These are phyloP conservation scores for Hylyphantes graminicola DNA, from an alignment of 1,140 invertebrate species.

Conservation along the genomic window DNA sequence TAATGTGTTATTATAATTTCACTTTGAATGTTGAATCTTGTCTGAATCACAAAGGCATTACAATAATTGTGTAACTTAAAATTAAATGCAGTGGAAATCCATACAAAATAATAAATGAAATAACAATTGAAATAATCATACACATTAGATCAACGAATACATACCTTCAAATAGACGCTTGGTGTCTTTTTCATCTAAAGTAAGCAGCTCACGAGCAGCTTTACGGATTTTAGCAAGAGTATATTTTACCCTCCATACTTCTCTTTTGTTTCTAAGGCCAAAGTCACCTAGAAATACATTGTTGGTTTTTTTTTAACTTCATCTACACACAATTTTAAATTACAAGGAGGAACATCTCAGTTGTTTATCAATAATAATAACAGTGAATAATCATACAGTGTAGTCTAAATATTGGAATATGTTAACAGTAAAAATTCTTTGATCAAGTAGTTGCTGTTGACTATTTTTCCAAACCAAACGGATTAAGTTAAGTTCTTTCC, in stretches of 20 bases:
- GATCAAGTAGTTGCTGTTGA: no score
- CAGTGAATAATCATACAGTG: background rate
- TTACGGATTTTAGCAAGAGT: slow-evolving; percentile 98
- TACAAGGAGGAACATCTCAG: background rate
- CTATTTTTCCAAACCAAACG: no score
- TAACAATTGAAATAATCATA: no score
- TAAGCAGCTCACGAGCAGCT: slow-evolving; percentile 97
- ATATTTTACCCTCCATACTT: slow-evolving; percentile 99
- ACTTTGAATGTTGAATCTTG: no score
- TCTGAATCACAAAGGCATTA: no score
- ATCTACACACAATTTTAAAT: background rate
- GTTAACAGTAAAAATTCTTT: no score
- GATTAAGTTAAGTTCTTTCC: no score
- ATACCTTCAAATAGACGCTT: slow-evolving; percentile 96
- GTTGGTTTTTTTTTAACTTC: background rate
- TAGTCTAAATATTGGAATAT: background rate
- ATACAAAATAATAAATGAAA: no score
- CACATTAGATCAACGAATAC: no score
- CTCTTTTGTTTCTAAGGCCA: slow-evolving; percentile 98
- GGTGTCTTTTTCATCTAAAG: slow-evolving; percentile 97
- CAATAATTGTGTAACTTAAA: no score
- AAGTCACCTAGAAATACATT: slow-evolving; percentile 75
- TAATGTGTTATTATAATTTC: no score
- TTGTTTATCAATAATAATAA: background rate
- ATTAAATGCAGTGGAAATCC: no score